A percentile compares a stretch with the other conserved stretches of the same genome.
Conservation (phyloP, 2,797 vertebrate species). For the Acanthiza pusilla region DNA sequence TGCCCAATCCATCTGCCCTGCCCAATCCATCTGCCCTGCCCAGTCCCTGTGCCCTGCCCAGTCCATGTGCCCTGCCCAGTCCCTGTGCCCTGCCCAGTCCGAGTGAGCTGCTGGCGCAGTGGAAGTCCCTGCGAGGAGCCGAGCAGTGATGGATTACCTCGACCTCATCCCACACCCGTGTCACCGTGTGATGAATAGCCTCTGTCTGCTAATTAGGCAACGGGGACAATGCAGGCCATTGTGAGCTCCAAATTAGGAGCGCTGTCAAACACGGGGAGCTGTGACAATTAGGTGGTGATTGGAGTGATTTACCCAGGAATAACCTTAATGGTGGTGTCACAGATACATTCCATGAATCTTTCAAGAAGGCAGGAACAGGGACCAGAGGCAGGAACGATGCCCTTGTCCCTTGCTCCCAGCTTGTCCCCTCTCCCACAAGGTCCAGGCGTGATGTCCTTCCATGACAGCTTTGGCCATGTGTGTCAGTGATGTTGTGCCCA, state of each 20-base stretch:
- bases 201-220: constrained; percentile 30
- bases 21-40: background rate
- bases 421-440: too few relatives aligned
- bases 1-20: background rate
- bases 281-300: background rate
- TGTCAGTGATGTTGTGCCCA: accelerated
- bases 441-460: accelerated
- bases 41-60: accelerated
- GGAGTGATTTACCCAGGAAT: background rate
- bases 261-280: background rate
- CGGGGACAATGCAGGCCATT: background rate
- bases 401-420: background rate
- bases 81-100: accelerated
- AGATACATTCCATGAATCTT: background rate
- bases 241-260: background rate
- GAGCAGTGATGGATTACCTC: constrained; percentile 22
- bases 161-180: background rate
- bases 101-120: accelerated
- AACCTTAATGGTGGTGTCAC: background rate
- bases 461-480: accelerated
- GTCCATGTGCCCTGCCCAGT: background rate
- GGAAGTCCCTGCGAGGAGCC: background rate
- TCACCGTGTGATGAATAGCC: constrained; percentile 32
- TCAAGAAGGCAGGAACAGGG: background rate
- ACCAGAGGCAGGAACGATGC: background rate